phyloP scores from a whole-genome alignment of 2,888 invertebrate genomes.

The Meta bourneti region DNA sequence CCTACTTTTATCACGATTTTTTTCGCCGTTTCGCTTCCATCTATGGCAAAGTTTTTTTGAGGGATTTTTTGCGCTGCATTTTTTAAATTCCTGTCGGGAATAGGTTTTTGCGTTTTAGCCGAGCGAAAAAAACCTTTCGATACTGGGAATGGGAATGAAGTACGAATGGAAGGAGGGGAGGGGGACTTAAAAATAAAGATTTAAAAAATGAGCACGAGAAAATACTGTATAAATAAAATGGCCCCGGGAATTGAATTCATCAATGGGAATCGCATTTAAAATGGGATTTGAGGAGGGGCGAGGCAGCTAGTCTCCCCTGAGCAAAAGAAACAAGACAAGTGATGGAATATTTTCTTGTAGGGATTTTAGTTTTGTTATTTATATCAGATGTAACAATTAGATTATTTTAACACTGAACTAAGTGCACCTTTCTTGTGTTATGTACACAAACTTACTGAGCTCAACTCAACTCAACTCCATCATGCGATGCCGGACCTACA shows the following conservation, averaged over 20 bases:
- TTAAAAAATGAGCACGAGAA: constrained; percentile 28
- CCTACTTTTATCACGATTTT: constrained; percentile 57
- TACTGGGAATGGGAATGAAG: constrained; percentile 50
- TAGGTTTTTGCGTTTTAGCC: constrained; percentile 59
- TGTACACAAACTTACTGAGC: too few relatives aligned
- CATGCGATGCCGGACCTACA: too few relatives aligned
- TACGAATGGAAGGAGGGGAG: constrained; percentile 35
- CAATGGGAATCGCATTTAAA: constrained; percentile 71
- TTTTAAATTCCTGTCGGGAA: constrained; percentile 40
- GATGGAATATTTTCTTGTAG: constrained; percentile 9
- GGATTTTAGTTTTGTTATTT: constrained; percentile 1
- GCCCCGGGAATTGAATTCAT: constrained; percentile 63
- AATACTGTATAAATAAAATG: constrained; percentile 73
- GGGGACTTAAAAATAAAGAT: constrained; percentile 36
- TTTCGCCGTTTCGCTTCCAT: constrained; percentile 18
- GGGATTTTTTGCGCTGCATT: constrained; percentile 12
- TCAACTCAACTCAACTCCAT: too few relatives aligned
- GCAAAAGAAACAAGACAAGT: constrained; percentile 16
- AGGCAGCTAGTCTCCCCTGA: not conserved
- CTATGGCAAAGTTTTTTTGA: constrained; percentile 21
- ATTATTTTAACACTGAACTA: not conserved
- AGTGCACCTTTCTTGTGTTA: too few relatives aligned
- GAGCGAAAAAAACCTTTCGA: constrained; percentile 41
- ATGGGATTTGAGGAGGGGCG: constrained; percentile 52
- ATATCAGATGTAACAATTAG: not conserved